Evolutionary conservation across 2,113 vertebrate species (phyloP).

Genomic region (Poeciliopsis occidentalis): DNA sequence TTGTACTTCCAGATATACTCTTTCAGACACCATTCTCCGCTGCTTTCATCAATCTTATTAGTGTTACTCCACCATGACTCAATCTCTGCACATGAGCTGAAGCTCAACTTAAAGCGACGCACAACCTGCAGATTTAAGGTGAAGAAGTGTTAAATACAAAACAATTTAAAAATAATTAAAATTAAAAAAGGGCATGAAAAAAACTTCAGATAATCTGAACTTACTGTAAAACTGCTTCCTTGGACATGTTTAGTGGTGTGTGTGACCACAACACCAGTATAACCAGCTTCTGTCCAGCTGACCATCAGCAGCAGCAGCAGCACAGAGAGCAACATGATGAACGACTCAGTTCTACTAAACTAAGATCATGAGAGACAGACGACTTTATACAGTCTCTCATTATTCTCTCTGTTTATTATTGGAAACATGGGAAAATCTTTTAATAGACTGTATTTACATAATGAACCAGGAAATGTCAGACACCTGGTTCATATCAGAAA

Average conservation of each 20-base stretch:
- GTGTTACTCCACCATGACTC: background rate
- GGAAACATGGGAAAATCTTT: too few species aligned
- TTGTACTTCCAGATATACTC: accelerated
- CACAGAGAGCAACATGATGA: background rate
- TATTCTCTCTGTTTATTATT: too few species aligned
- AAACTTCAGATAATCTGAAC: background rate
- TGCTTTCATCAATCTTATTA: background rate
- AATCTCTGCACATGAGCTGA: background rate
- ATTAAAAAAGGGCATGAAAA: too few species aligned
- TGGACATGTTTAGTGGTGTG: too few species aligned
- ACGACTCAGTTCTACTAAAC: background rate
- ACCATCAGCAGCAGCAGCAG: background rate
- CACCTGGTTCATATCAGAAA: too few species aligned
- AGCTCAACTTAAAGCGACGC: background rate
- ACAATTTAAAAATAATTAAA: too few species aligned
- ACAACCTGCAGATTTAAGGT: background rate
- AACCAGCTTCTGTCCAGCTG: background rate
- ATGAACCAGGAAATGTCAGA: too few species aligned
- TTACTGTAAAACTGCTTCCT: background rate
- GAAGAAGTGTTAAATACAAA: too few species aligned
- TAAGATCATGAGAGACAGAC: background rate
- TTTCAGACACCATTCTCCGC: constrained; percentile 33
- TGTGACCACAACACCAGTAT: background rate
- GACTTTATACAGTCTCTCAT: too few species aligned
- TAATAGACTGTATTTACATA: too few species aligned